Base-by-base conservation (phyloP, 2,113 vertebrate species). In the Istiophorus platypterus region DNA sequence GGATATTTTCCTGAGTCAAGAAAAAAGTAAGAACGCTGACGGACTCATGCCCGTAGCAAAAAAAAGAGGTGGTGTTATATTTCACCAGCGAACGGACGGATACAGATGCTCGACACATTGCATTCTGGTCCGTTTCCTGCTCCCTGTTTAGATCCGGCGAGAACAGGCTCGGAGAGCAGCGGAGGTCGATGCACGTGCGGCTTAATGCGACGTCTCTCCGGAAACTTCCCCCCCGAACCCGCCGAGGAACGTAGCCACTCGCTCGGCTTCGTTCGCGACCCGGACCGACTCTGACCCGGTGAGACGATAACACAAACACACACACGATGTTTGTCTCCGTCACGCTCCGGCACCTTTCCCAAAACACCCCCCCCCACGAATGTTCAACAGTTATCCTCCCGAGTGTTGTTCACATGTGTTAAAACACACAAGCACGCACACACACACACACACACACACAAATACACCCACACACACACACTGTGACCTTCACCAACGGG, bases 101-200 rank as follows among this genome's bases (percentile, higher is more conserved):
- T 17, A 18, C 29, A 54, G 81, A 61, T 34, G 56, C 74, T 42
- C 20, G 13, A 34, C 68, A 42, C 51, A 56, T 22, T 75, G 26
- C 68, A 49, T 49, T 68, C 31, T 45, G 75, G 75, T 78, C 70
- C 0, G 17, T 47, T 71, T 81, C 45, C 74, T 74, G 76, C 68
- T 63, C 51, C 13, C 20, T n/a, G n/a, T n/a, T n/a, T n/a, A n/a
- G n/a, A n/a, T n/a, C n/a, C n/a, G n/a, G n/a, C n/a, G n/a, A n/a
- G n/a, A n/a, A n/a, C n/a, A n/a, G n/a, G n/a, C n/a, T n/a, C n/a
- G n/a, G n/a, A 62, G 2, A 69, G 59, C 27, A 74, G 39, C 2
- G 5, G 54, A 0, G 12, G 54, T 3, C 20, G 31, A 78, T 0
- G 24, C 11, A 31, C 4, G 2, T 67, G 39, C 26, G 6, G 6